A percentile compares a stretch with the other conserved stretches of the same genome.
These are phyloP conservation scores for Ditula angustiorana DNA, from an alignment of 2,888 invertebrate genomes.

Conservation along the genomic window DNA sequence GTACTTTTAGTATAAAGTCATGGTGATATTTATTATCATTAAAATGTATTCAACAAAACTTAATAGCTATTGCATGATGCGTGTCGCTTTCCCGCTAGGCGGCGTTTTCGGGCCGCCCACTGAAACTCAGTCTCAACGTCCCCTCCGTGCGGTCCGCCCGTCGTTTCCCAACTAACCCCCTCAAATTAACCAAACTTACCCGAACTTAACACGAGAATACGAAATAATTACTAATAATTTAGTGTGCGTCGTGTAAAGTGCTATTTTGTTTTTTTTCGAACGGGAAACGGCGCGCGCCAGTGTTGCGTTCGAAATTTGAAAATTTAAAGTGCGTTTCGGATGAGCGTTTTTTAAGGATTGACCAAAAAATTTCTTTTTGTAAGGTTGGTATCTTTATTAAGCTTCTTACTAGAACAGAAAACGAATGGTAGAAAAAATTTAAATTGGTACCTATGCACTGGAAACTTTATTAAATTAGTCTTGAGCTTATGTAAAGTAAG, in stretches of 20 bases:
- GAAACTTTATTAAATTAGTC: no score
- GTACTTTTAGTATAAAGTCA: no score
- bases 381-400: conserved; percentile 53
- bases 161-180: conserved; percentile 64
- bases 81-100: conserved; percentile 62
- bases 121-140: conserved; percentile 83
- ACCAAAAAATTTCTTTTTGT: conserved; percentile 64
- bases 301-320: conserved; percentile 63
- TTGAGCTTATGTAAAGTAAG: no score
- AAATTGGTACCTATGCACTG: no score
- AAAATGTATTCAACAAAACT: conserved; percentile 43
- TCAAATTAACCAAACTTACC: conserved; percentile 44
- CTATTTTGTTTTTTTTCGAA: conserved; percentile 52
- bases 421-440: no score
- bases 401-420: neutral
- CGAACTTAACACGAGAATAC: conserved; percentile 43
- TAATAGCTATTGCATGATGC: conserved; percentile 70
- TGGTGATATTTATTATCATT: neutral
- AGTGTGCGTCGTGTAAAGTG: conserved; percentile 53
- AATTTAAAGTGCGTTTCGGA: conserved; percentile 64
- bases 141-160: conserved; percentile 86
- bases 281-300: conserved; percentile 67
- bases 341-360: conserved; percentile 61
- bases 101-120: conserved; percentile 71
- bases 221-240: conserved; percentile 43